These are phyloP conservation scores for Marcusenius ussheri DNA, from an alignment of 2,113 vertebrate species.

Conservation along the genomic window DNA sequence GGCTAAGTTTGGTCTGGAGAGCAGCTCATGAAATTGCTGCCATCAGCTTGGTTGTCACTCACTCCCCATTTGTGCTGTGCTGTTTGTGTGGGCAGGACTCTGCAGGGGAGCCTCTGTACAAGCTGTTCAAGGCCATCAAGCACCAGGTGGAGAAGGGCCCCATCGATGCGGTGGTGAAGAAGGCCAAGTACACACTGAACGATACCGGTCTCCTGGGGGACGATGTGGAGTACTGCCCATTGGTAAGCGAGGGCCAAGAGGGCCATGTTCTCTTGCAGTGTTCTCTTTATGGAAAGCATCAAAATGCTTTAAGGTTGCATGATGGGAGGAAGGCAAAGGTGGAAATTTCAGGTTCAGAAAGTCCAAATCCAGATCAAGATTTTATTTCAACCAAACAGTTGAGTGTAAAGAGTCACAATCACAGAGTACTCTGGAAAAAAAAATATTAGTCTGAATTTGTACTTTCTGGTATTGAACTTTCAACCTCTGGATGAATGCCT, in stretches of 20 bases:
- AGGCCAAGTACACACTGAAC: constrained; percentile 94
- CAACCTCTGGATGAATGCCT: not conserved
- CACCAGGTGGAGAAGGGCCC: constrained; percentile 97
- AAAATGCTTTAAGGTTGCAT: not conserved
- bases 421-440: not conserved
- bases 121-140: constrained; percentile 92
- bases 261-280: not conserved
- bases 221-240: constrained; percentile 79
- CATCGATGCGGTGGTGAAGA: constrained; percentile 85
- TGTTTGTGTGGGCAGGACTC: constrained; percentile 67
- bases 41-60: not conserved
- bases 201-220: constrained; percentile 92
- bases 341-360: not conserved
- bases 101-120: constrained; percentile 87
- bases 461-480: not conserved
- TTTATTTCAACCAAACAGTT: not conserved
- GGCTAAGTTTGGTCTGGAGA: not conserved
- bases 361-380: not conserved
- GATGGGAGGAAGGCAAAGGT: not conserved
- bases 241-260: constrained; percentile 63
- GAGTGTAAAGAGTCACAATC: not conserved
- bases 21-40: not conserved
- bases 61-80: not conserved
- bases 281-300: not conserved
- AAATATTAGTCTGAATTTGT: not conserved